Evolutionary conservation across 2,888 invertebrate genomes (phyloP), one percentile per base, ranked within the genome.

Genomic region (Drosophila diplacantha): DNA sequence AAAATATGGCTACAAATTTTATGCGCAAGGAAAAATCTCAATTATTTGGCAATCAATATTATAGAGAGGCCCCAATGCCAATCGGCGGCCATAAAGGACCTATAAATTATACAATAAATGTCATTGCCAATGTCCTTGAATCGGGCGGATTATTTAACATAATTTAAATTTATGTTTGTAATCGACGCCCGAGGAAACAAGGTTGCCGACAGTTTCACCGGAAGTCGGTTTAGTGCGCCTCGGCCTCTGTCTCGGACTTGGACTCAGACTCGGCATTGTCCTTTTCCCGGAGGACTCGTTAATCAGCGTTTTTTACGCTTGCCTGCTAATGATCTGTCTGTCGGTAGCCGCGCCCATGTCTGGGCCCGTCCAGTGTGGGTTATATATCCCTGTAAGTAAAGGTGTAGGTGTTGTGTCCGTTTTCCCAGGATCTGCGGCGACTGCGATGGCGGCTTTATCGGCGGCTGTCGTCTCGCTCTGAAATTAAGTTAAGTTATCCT

Each of bases 251-350:
- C 37, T 37, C 35, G 18, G 24, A 24, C 37, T 37, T 31, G 18
- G 24, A 24, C 41, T 41, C 32, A n/a, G 20, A 16, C 35, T 47
- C 32, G 26, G 35, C 44, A 31, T 46, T 46, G 68, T 47, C 39
- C 39, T 53, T 60, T 52, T 50, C 80, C 66, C 78, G 32, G 53
- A 75, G 78, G 84, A 80, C 75, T 84, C 80, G 80, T 81, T 84
- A 84, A 81, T 81, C 80, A 83, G 78, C 83, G 73, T 82, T 81
- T 61, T 80, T 84, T 82, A 80, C 83, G 83, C 81, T 77, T 74
- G 70, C 78, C 78, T 74, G 61, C 84, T 81, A 84, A 81, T 81
- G 80, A 81, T 81, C 74, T 73, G 75, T 67, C 75, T 71, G 60
- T 49, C 53, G 50, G 67, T 38, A 12, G 32, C 12, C 31, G 22